Evolutionary conservation across 2,113 vertebrate genomes (phyloP).

Genomic region (Loxodonta africana): DNA sequence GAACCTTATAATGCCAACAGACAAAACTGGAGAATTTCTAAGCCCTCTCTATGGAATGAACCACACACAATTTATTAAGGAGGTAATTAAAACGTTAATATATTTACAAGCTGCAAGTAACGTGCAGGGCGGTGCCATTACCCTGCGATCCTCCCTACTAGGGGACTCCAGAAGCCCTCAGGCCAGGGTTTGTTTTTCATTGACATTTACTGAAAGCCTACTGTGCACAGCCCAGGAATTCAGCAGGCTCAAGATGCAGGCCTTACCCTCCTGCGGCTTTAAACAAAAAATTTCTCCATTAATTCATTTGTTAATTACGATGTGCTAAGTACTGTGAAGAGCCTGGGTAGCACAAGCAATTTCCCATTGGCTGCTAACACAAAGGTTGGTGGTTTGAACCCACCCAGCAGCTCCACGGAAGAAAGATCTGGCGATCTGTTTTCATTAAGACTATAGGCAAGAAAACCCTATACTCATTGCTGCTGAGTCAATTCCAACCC

Average conservation of each 20-base stretch:
- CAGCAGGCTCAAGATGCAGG: background rate
- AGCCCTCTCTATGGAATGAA: constrained; percentile 20
- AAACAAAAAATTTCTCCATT: constrained; percentile 30
- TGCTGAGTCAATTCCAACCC: too few species aligned
- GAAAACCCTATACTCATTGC: background rate
- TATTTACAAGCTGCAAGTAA: constrained; percentile 60
- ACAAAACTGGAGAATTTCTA: background rate
- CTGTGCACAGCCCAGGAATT: background rate
- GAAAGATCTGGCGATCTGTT: background rate
- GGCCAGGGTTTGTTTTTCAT: background rate
- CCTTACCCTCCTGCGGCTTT: background rate
- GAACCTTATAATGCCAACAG: background rate
- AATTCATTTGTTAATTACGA: background rate
- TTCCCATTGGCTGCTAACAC: background rate
- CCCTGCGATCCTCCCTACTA: background rate
- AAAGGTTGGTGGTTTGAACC: background rate
- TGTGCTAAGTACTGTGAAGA: background rate
- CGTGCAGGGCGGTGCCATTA: background rate
- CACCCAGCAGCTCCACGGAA: background rate
- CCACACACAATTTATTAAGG: constrained; percentile 44
- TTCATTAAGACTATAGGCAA: background rate
- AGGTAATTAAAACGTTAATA: constrained; percentile 55
- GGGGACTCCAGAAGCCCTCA: background rate
- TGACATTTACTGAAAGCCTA: background rate
- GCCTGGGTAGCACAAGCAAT: too few species aligned